phyloP scores from a whole-genome alignment of 1,140 invertebrate genomes.

The Ceratosolen solmsi region DNA sequence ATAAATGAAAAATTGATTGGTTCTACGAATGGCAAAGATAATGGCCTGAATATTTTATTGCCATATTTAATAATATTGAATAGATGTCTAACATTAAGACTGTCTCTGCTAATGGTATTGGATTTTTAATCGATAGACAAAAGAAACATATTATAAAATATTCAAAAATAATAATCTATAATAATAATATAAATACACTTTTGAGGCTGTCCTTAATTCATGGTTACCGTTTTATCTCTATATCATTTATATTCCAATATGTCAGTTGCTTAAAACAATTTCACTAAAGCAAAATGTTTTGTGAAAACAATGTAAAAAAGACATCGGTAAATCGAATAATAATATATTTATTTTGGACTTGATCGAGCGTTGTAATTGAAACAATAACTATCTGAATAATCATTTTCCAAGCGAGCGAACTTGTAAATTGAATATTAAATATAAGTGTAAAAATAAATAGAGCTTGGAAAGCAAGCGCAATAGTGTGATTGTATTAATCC shows the following conservation, averaged over 20 bases:
- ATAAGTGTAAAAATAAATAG: conserved; percentile 10
- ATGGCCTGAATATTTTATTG: neutral
- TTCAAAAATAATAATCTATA: neutral
- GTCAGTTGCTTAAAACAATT: neutral
- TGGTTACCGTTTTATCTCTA: no score
- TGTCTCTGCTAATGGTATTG: neutral
- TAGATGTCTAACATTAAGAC: neutral
- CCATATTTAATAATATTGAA: neutral
- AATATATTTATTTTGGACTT: neutral
- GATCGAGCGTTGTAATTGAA: neutral
- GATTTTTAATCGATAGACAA: neutral
- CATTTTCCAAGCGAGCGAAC: neutral
- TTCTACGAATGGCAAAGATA: neutral
- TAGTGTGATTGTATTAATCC: neutral
- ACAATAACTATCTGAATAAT: conserved; percentile 15
- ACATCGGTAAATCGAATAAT: neutral
- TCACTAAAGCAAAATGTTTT: neutral
- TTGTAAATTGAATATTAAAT: conserved; percentile 3
- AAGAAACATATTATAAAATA: neutral
- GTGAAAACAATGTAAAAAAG: neutral
- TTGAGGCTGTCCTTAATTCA: no score
- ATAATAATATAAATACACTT: neutral
- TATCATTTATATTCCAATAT: neutral
- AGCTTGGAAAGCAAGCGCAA: neutral
- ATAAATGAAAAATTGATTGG: neutral